Base-by-base conservation (phyloP, 2,113 vertebrate species). In the Megaceryle torquata region DNA sequence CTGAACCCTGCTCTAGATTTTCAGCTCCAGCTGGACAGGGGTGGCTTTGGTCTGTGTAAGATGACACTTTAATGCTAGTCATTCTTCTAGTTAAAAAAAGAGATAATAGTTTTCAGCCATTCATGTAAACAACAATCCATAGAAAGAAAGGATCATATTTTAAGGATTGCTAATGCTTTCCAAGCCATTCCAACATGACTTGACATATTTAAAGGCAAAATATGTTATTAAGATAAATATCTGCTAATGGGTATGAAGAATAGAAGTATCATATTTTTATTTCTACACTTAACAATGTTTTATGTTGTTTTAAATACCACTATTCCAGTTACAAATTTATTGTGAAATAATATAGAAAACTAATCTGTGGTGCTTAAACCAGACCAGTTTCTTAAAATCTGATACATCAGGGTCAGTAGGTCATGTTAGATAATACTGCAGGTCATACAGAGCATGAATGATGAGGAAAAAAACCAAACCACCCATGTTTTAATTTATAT, bases 381-480 rank as follows among this genome's bases (percentile, higher is more conserved):
- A 59, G 13, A 68, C 28, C 5, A 82, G 5, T 19, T 88, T 68
- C 44, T 71, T 79, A 16, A 5, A 81, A 69, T 22, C 5, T 2
- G 37, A 3, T 21, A 22, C 31, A 37, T 10, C 5, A 59, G 16
- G 25, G 21, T 59, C 48, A 72, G 48, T 15, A 76, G 29, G 16
- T 64, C 9, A 39, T 0, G 1, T 48, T n/a, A 48, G 39, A 16
- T 60, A 11, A 67, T 54, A 54, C 60, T 35, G 6, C 9, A 74
- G 13, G 4, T 70, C 13, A 76, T 24, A 20, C 2, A 17, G 19
- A 21, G 28, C 16, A 12, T 29, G 17, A 63, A 48, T 61, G 15
- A 41, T 20, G 76, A 33, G 39, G 12, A 67, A 83, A 63, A 43
- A 48, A 0, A 0, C 0, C 39, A 10, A 20, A 10, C 8, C 11